These are phyloP conservation scores for Sebastes miniatus DNA, from an alignment of 2,797 vertebrate species.

Conservation along the genomic window DNA sequence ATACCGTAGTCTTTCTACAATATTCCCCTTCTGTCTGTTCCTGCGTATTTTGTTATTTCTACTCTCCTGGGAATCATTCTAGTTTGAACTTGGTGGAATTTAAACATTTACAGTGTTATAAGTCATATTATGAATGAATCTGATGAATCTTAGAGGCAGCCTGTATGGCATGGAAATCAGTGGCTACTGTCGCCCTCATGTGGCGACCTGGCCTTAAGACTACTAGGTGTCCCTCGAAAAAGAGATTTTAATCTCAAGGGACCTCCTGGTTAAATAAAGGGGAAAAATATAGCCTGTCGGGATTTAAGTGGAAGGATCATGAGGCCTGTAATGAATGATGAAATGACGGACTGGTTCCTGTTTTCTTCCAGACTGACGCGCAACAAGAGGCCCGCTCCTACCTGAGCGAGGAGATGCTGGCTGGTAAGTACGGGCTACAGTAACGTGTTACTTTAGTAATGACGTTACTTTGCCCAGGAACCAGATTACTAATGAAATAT, in stretches of 20 bases:
- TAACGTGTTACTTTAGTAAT: not conserved
- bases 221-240: too few species aligned
- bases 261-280: too few species aligned
- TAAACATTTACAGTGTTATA: not conserved
- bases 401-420: slow-evolving; percentile 98
- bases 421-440: slow-evolving; percentile 82
- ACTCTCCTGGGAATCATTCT: accelerated
- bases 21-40: not conserved
- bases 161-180: too few species aligned
- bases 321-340: not conserved
- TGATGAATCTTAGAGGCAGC: not conserved
- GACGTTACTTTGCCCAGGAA: not conserved
- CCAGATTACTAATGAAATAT: not conserved
- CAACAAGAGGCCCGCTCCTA: slow-evolving; percentile 97
- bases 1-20: not conserved
- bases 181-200: too few species aligned
- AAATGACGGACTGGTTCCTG: slow-evolving; percentile 18
- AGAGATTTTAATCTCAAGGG: too few species aligned
- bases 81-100: not conserved
- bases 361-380: slow-evolving; percentile 90
- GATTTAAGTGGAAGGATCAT: not conserved
- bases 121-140: not conserved
- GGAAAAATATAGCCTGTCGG: too few species aligned
- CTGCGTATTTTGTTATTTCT: not conserved
- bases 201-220: too few species aligned